Evolutionary conservation across 2,113 vertebrate genomes (phyloP).

Genomic region (Oryzias celebensis): DNA sequence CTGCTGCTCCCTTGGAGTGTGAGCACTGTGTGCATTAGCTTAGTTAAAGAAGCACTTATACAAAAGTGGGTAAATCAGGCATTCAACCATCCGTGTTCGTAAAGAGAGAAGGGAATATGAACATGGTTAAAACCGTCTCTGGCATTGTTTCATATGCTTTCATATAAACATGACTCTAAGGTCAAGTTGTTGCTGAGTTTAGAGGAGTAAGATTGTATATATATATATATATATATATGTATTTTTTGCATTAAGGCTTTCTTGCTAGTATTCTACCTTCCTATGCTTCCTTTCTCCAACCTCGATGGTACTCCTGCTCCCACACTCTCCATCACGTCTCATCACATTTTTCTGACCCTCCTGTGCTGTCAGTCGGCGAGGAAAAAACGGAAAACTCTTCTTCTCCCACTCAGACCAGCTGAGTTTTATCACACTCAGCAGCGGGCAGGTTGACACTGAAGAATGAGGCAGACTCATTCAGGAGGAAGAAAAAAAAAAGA

Average conservation of each 20-base stretch:
- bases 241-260: conserved; percentile 3
- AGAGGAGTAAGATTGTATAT: conserved; percentile 12
- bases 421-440: too few species aligned
- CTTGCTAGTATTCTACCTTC: neutral
- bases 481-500: too few species aligned
- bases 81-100: conserved; percentile 11
- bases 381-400: too few species aligned
- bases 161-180: conserved; percentile 49
- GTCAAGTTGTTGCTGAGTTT: conserved; percentile 42
- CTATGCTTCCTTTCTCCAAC: neutral
- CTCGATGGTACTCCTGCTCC: neutral
- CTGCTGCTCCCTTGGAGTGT: conserved; percentile 4
- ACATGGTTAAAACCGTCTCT: conserved; percentile 35
- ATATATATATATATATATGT: too few species aligned
- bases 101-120: conserved; percentile 1
- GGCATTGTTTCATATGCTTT: conserved; percentile 24
- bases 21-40: conserved; percentile 21
- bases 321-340: too few species aligned
- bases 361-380: too few species aligned
- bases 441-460: too few species aligned
- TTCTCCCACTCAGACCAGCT: too few species aligned
- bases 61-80: conserved; percentile 11
- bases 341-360: too few species aligned
- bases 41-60: conserved; percentile 7
- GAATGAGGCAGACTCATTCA: too few species aligned